Evolutionary conservation across 2,888 invertebrate genomes (phyloP), one percentile per base, ranked within the genome.

Genomic region (Iphiclides podalirius): DNA sequence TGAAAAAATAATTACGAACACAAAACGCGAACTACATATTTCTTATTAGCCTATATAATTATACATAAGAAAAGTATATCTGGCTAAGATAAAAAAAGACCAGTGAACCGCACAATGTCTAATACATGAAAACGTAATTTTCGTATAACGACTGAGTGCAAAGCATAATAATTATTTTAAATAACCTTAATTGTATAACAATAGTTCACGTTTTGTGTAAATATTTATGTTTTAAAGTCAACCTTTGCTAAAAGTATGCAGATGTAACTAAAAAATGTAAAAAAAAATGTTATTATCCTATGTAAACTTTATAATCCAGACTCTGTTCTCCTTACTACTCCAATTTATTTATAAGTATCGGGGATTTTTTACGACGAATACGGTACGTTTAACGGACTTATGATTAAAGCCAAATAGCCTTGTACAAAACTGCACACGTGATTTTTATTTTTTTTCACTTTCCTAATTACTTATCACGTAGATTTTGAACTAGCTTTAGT

Each of bases 191-290:
- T 16, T 12, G 3, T 11, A 14, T 13, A 14, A 4, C 13, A 26
- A 12, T 12, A 74, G 79, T 78, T 74, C 77, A 82, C 78, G 80
- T 79, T 84, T 76, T 73, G 76, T 66, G 54, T 65, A 61, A 64
- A 76, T 78, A 82, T 82, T 73, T 73, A 70, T 34, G 13, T 12
- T 28, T 3, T 80, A 80, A 75, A 67, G 75, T 70, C 75, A 70
- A 68, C 63, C 72, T 69, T 64, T 68, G 68, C 66, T 53, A 61
- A 67, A 72, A 68, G 58, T 62, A 52, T 37, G 73, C 66, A 70
- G 61, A 62, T 72, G 79, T 53, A 72, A 74, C 73, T 67, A 72
- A 76, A 74, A 68, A 67, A 73, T 66, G 73, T 66, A 76, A 66
- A 64, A 63, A 69, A 59, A 66, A 58, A 39, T 33, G 44, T 59